phyloP scores from a whole-genome alignment of 2,888 invertebrate species.

The Drosophila antonietae region DNA sequence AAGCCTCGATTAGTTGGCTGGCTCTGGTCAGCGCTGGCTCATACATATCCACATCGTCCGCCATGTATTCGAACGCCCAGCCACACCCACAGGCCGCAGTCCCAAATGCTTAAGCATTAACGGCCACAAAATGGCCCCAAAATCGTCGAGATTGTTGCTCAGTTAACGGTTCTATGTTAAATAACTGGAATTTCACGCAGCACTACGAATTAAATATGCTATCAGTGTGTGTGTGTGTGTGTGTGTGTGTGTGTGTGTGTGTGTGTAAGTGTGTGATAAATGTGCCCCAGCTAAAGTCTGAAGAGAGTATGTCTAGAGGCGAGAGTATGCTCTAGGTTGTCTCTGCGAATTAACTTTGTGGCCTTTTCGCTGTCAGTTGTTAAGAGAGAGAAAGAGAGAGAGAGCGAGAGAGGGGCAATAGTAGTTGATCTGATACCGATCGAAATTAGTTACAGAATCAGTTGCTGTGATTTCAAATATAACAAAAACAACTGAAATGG shows the following conservation, averaged over 20 bases:
- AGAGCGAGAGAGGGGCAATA: not conserved
- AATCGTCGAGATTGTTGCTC: conserved; percentile 12
- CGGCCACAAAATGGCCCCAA: conserved; percentile 3
- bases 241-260: not conserved
- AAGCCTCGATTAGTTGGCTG: conserved; percentile 37
- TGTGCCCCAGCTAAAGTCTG: not conserved
- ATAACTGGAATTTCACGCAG: conserved; percentile 7
- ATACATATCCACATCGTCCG: conserved; percentile 16
- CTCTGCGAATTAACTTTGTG: not conserved
- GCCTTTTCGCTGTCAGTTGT: not conserved
- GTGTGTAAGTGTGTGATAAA: not conserved
- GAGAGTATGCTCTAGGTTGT: not conserved
- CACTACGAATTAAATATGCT: not conserved
- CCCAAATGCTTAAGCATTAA: conserved; percentile 7
- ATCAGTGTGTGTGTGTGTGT: not conserved
- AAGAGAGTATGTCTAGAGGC: not conserved
- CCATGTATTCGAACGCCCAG: conserved; percentile 2
- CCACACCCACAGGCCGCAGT: conserved; percentile 14
- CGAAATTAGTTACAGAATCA: not conserved
- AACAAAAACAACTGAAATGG: not conserved
- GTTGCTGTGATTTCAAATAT: not conserved
- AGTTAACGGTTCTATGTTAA: conserved; percentile 9
- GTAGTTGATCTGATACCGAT: not conserved
- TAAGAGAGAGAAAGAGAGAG: no score
- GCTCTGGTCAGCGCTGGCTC: conserved; percentile 29